Evolutionary conservation across 2,113 vertebrate species (phyloP), one percentile per base, ranked within the genome.

Genomic region (Laticauda laticaudata): DNA sequence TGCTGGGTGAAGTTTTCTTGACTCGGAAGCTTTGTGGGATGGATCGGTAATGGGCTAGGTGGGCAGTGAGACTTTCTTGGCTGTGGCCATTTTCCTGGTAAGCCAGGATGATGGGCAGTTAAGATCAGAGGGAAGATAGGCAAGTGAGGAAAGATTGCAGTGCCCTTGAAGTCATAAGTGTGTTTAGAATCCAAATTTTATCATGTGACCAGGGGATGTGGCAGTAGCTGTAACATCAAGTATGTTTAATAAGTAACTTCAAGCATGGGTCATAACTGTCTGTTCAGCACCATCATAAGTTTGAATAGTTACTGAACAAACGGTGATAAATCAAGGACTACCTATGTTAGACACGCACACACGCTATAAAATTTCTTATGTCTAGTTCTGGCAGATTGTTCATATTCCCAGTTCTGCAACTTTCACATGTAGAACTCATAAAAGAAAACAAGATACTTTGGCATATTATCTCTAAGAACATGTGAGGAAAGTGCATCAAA

Each of bases 401-500:
- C 59, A 11, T 15, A 59, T 90, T 51, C 39, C 45, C 43, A 90
- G 14, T 48, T 9, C 23, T 20, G 45, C 59, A 20, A 59, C 55
- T 89, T 57, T 89, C 14, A 89, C 39, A 48, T 61, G 57, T 7
- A 69, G 11, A 8, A 29, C 57, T 51, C 48, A 15, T 26, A 89
- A n/a, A 59, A 24, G 21, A 39, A 89, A 45, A 43, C 45, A 26
- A 29, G 24, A 87, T 45, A 48, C 12, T 5, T 48, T 10, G 43
- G 10, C 10, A 23, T 23, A 86, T 21, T 87, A 48, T 7, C 61
- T 53, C 21, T 29, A 64, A 24, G 18, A 90, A 53, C 5, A 21
- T 48, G 8, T 54, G 29, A 29, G 8, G 8, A 69, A 53, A 89
- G 91, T 90, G 85, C 90, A 81, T 94, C 29, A 92, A 94, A 93